Evolutionary conservation across 2,888 invertebrate species (phyloP), one percentile per base, ranked within the genome.

Genomic region (Rhyacophila evoluta): DNA sequence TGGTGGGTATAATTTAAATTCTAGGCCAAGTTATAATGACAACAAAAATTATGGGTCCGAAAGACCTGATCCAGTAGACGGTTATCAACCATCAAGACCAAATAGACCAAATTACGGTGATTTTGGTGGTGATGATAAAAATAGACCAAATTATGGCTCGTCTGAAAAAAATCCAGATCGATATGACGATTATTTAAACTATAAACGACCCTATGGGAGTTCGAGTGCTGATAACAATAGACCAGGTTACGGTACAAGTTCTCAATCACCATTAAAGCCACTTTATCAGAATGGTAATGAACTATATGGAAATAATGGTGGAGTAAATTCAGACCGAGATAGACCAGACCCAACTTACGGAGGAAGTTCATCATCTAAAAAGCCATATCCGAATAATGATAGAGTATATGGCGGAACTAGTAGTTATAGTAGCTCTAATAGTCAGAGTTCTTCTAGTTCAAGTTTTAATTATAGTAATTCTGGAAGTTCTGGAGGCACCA

Each of bases 71-170:
- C 37, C 33, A 4, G 0, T 6, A 27, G 15, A 29, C 1, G 19
- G 11, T 8, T 75, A 75, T 70, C 38, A 39, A 70, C n/a, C 70
- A 19, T 37, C 38, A 27, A 75, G 75, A 69, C 75, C 75, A 5
- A 6, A 5, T 33, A 6, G 29, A 1, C 19, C 55, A 19, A 25
- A 12, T 2, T 19, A 69, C 25, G 38, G 68, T 15, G n/a, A n/a
- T n/a, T 77, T 72, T 28, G 72, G 77, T 39, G 28, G 67, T 28
- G 72, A 67, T 28, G 36, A 37, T 55, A 39, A 5, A 28, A 72
- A 33, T 12, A 72, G 67, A 72, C 72, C 72, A 41, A 41, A 33
- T 72, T 72, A 71, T 72, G 37, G 25, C 5, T 2, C 69, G 1
- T 37, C 19, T 15, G 19, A 25, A 72, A 37, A 37, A 33, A 19